Evolutionary conservation across 2,888 invertebrate species (phyloP).

Genomic region (Eristalinus aeneus): DNA sequence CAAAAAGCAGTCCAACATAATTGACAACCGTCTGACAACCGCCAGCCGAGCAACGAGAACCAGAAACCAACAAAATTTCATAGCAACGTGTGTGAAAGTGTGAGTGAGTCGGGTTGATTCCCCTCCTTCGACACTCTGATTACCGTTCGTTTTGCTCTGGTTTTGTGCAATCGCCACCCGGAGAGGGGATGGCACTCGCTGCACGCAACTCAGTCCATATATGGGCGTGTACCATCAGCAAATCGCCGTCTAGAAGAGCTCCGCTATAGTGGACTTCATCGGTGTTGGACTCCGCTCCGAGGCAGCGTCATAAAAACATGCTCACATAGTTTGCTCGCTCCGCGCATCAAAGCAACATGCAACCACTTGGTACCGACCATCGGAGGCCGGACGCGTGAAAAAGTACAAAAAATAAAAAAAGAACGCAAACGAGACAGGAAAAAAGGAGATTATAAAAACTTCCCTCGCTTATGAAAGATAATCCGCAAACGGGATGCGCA

Average conservation of each 20-base stretch:
- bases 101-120: not conserved
- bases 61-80: not conserved
- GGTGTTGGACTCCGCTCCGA: conserved; percentile 43
- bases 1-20: not conserved
- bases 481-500: conserved; percentile 1
- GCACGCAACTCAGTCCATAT: conserved; percentile 42
- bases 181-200: conserved; percentile 49
- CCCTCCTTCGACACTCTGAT: not conserved
- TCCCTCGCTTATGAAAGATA: conserved; percentile 41
- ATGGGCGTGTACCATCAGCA: conserved; percentile 51
- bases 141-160: conserved; percentile 20
- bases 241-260: conserved; percentile 51
- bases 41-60: not conserved
- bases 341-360: conserved; percentile 71
- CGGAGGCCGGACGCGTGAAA: conserved; percentile 66
- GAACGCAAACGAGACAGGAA: conserved; percentile 18
- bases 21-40: conserved; percentile 20
- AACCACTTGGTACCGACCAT: conserved; percentile 47
- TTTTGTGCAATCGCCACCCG: conserved; percentile 34
- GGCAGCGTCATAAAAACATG: conserved; percentile 60
- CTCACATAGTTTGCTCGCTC: conserved; percentile 67
- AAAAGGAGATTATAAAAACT: conserved; percentile 4
- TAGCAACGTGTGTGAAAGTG: not conserved
- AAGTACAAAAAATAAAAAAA: conserved; percentile 27
- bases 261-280: conserved; percentile 33